Percentiles rank a stretch among this genome's conserved stretches.
Conservation (phyloP, 2,113 vertebrate species). For the Mobula birostris region DNA sequence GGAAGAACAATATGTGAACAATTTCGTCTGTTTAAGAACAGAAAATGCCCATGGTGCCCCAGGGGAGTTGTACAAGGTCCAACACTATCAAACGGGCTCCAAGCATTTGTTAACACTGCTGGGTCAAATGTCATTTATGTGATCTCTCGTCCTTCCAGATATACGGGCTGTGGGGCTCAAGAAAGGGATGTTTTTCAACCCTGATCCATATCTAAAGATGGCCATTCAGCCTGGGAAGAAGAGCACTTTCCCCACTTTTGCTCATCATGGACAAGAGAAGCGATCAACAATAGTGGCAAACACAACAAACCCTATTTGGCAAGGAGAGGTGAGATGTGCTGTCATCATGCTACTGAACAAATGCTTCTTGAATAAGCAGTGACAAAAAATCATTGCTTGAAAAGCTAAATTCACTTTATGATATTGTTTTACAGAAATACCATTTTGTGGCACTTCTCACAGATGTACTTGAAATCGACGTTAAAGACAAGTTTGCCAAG, state of each 20-base stretch:
- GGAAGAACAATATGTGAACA: background rate
- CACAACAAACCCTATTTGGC: slow-evolving; percentile 93
- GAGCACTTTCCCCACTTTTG: slow-evolving; percentile 86
- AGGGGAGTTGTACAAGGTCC: background rate
- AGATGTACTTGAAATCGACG: slow-evolving; percentile 93
- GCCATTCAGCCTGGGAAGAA: slow-evolving; percentile 97
- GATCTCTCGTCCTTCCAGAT: slow-evolving; percentile 58
- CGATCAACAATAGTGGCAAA: slow-evolving; percentile 92
- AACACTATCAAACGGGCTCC: background rate
- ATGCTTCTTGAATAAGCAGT: background rate
- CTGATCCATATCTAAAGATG: slow-evolving; percentile 97
- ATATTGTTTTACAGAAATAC: slow-evolving; percentile 75
- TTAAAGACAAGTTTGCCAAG: slow-evolving; percentile 99
- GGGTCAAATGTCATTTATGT: background rate
- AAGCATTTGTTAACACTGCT: background rate
- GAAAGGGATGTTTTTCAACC: slow-evolving; percentile 99
- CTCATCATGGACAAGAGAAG: slow-evolving; percentile 91
- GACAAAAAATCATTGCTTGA: background rate
- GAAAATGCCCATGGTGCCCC: background rate
- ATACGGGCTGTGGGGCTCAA: slow-evolving; percentile 86
- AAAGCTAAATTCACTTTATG: background rate
- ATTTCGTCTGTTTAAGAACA: background rate
- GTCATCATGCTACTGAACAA: background rate
- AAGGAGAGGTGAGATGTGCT: slow-evolving; percentile 75
- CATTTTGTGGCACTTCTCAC: slow-evolving; percentile 95